Base-by-base conservation (phyloP, 2,797 vertebrate genomes). In the Linurgus olivaceus region DNA sequence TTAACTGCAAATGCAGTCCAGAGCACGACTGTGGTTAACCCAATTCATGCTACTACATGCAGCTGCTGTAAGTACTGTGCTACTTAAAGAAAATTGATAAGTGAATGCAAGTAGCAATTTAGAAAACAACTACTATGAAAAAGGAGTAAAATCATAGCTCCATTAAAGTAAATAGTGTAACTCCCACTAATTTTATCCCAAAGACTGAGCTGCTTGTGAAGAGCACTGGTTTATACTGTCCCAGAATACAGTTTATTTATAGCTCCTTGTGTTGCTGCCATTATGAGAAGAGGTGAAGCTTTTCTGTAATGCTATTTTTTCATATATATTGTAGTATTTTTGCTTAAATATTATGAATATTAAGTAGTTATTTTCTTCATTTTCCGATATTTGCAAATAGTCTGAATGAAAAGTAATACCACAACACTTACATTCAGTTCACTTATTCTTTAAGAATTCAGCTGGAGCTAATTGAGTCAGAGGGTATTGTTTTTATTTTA, bases 31-130 rank as follows among this genome's bases (percentile, higher is more conserved):
- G 12, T 55, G 29, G 15, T 28, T 74, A 93, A 68, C 76, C 29
- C n/a, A 10, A 83, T 94, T 68, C 57, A n/a, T 63, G 24, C 35
- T 85, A 13, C 35, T 82, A 3, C 42, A 29, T 47, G 33, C 50
- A 62, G 83, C 44, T 77, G 45, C 57, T 90, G 38, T 89, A 90
- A 96, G 78, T 84, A 40, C 14, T 26, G 20, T n/a, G 48, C 40
- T 55, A 54, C 63, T 79, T 55, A 51, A 74, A 82, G 75, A 90
- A 93, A 86, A 94, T 79, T 85, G 65, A 9, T 88, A 79, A 91
- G 66, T 87, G 47, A 47, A 87, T 79, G 37, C 29, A 92, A 89
- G 63, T 51, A 72, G 35, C 31, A 84, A 72, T 89, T 93, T 89
- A 54, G 79, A 81, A 95, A 88, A 83, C 78, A 80, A 37, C 75